Base-by-base conservation (phyloP, 2,797 vertebrate species). In the Sternarchorhynchus goeldii region DNA sequence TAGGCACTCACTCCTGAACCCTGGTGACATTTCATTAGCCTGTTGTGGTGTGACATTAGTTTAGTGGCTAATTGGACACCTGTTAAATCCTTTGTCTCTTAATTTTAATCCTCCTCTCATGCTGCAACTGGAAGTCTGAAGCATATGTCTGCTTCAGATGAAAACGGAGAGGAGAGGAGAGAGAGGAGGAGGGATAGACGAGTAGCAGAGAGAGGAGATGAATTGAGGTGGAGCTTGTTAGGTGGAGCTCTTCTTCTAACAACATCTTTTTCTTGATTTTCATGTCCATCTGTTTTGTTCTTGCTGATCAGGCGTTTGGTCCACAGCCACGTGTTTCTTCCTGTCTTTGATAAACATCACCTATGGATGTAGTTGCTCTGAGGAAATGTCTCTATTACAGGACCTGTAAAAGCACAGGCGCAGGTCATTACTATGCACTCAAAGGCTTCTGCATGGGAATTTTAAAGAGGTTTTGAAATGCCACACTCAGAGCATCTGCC, bases 31-130 rank as follows among this genome's bases (percentile, higher is more conserved):
- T 78, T 80, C 68, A 66, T 81, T 78, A 20, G 75, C 29, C 64
- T 75, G 77, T 75, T 41, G 39, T 41, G 45, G 59, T 75, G 72
- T 81, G 76, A 77, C 80, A 80, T 82, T 81, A 67, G 78, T 81
- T 86, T 66, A 77, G 58, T 17, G 55, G 75, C 64, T 88, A 87
- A 87, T 81, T 86, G 79, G 71, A 77, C 66, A 75, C 71, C 79
- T 82, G 75, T 84, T 88, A 82, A 81, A 59, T 83, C 65, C 62
- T 75, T 78, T 74, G 73, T 80, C 67, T 68, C 59, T 50, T 25
- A 2, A 2, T 73, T 86, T 72, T 84, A 80, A 86, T 82, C 73
- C 80, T 56, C 29, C 57, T 57, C 64, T 80, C 31, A 36, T 20
- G 34, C 67, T 69, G 53, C 63, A 77, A 64, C 76, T 65, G 65